Conservation (phyloP, 1,140 invertebrate species). For the Tetramorium parvispinum region DNA sequence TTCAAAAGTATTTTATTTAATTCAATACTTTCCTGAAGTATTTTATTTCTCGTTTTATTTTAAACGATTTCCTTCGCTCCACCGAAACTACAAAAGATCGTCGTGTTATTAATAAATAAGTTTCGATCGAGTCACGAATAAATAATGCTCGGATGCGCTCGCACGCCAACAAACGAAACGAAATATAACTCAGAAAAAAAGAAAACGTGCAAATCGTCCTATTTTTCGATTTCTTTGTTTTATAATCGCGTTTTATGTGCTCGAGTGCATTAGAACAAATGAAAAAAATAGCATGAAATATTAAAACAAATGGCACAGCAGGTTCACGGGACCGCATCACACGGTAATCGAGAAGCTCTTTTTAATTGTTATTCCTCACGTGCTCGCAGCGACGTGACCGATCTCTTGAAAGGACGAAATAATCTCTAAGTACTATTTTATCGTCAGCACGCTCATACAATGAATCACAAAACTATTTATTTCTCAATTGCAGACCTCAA, state of each 20-base stretch:
- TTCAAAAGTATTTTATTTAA: background rate
- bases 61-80: background rate
- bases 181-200: constrained; percentile 44
- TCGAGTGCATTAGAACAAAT: constrained; percentile 40
- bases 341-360: constrained; percentile 59
- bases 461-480: constrained; percentile 10
- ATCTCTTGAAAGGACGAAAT: constrained; percentile 41
- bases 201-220: constrained; percentile 43
- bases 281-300: constrained; percentile 33
- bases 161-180: constrained; percentile 29
- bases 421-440: constrained; percentile 49
- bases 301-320: constrained; percentile 80
- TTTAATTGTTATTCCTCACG: constrained; percentile 22
- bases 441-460: constrained; percentile 9
- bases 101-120: constrained; percentile 1
- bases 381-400: constrained; percentile 14
- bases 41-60: background rate
- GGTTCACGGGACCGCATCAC: constrained; percentile 83
- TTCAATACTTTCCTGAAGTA: background rate
- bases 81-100: background rate
- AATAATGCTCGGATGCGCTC: constrained; percentile 16
- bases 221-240: background rate
- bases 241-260: constrained; percentile 31
- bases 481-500: constrained; percentile 7
- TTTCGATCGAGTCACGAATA: constrained; percentile 1